Conservation (phyloP, 2,888 invertebrate species). For the Hirtodrosophila duncani region DNA sequence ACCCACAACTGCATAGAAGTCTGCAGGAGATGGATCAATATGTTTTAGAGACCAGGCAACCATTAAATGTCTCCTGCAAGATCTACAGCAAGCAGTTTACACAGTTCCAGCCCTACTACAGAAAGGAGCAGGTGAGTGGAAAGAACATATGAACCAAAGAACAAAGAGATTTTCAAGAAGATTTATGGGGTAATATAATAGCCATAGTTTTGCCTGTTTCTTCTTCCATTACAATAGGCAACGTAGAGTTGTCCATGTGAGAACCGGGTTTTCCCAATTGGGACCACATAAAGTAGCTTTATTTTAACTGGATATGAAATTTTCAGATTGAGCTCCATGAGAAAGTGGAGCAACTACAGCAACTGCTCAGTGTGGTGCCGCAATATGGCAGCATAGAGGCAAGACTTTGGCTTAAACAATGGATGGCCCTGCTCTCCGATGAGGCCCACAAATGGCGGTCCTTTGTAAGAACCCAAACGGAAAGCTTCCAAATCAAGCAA, state of each 20-base stretch:
- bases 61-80: constrained; percentile 69
- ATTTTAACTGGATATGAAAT: not conserved
- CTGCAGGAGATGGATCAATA: constrained; percentile 54
- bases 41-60: constrained; percentile 59
- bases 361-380: constrained; percentile 62
- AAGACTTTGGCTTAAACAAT: constrained; percentile 55
- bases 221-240: too few species aligned
- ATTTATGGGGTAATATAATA: too few species aligned
- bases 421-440: constrained; percentile 59
- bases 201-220: too few species aligned
- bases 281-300: not conserved
- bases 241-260: too few species aligned
- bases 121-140: constrained; percentile 59
- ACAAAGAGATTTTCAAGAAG: too few species aligned
- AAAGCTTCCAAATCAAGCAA: constrained; percentile 30
- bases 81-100: constrained; percentile 71
- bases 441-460: constrained; percentile 48
- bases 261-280: too few species aligned
- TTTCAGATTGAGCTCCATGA: constrained; percentile 50
- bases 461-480: constrained; percentile 22
- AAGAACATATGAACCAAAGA: too few species aligned
- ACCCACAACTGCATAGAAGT: constrained; percentile 39
- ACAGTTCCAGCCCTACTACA: constrained; percentile 72
- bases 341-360: constrained; percentile 53
- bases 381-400: constrained; percentile 63